Evolutionary conservation across 2,888 invertebrate species (phyloP), one percentile per base, ranked within the genome.

Genomic region (Eupeodes luniger): DNA sequence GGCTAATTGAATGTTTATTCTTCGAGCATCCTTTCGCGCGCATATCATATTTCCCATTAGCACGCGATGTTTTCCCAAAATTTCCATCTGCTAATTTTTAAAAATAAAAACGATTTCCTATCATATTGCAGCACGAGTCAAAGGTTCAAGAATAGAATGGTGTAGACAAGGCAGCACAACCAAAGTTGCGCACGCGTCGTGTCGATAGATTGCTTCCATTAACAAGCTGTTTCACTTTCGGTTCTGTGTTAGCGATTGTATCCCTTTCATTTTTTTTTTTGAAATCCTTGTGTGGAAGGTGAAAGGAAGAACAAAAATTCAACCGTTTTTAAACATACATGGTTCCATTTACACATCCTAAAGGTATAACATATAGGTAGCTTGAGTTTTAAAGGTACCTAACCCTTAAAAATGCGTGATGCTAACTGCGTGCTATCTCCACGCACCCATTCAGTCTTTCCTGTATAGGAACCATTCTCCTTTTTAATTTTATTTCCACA

Each of bases 1-100:
- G 82, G 75, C 86, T 86, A 86, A 86, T 86, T 86, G 83, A 86
- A 86, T 83, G 57, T 86, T 86, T 86, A 79, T 69, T 70, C 64
- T 69, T 75, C 40, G 72, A 49, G 49, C 27, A 80, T 80, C 84
- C 80, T 84, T 84, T 84, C 79, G 51, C 87, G 72, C 66, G 59
- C 19, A 66, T 16, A 80, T 87, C 87, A 16, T 40, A 76, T 87
- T 87, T 84, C 87, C 83, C 86, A 78, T 81, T 66, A 67, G 36
- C 67, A 5, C 61, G 53, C 19, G 59, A 53, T 82, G 70, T 51
- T 64, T 47, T 34, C n/a, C 34, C 7, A 7, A 62, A 27, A 34
- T 49, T 67, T 84, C 75, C 82, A 86, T 82, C 82, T 86, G 86
- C 82, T 78, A 75, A 82, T 67, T 72, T 36, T 67, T 12, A 55